Evolutionary conservation across 2,797 vertebrate species (phyloP), one percentile per base, ranked within the genome.

Genomic region (Oreortyx pictus): DNA sequence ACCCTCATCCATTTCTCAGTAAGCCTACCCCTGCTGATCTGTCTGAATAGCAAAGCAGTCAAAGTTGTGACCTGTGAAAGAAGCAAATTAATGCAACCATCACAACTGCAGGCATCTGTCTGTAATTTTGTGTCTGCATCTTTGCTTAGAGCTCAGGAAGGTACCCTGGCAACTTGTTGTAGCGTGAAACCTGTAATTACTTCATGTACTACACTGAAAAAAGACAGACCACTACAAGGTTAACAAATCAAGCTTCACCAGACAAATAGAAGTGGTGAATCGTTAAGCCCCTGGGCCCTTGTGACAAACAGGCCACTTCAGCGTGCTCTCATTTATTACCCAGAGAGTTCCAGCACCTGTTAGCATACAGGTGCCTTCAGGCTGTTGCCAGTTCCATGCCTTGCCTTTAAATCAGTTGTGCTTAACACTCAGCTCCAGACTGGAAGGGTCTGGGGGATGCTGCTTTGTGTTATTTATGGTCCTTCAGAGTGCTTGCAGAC

Each of bases 231-330:
- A 8, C 88, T 56, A 47, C 1, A 1, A 91, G 75, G 62, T 72
- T 77, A 86, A 92, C 87, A 80, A 92, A 90, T 62, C 70, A 49
- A 57, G 78, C 27, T 83, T 70, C 90, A 70, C 37, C 14, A 83
- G 73, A 83, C 65, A 89, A 81, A 80, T 70, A 14, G 66, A 46
- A 71, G 14, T 2, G 44, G 62, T 35, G 82, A 82, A 19, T 64
- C 82, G 39, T 54, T 29, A 66, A 92, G 80, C 82, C 79, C 49
- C 61, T n/a, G 44, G 82, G 91, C 39, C 71, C 59, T 52, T 27
- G 71, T 75, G 82, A 79, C 88, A 67, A 85, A 72, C 35, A 37
- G 3, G 22, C 33, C 71, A 22, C 49, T 66, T 3, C 67, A 49
- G 35, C 78, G 11, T 5, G 35, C 79, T 85, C 31, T 71, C 82